Base-by-base conservation (phyloP, 2,797 vertebrate species). In the Myiotriccus ornatus region DNA sequence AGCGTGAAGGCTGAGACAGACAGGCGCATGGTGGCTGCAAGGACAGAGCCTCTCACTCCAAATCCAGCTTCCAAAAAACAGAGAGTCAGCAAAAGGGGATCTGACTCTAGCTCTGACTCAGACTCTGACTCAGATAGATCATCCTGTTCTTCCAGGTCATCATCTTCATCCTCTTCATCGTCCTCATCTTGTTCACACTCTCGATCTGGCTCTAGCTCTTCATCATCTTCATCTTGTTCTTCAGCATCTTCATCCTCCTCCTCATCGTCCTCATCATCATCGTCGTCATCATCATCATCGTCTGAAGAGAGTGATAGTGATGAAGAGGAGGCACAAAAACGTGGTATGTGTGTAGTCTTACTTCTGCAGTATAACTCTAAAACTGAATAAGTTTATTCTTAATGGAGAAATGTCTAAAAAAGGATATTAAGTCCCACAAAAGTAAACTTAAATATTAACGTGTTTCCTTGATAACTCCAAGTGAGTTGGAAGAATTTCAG, bases 221-320 rank as follows among this genome's bases (percentile, higher is more conserved):
- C 99, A 1, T 99, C 99, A 10, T 99, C 98, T 47, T 98, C 98
- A 65, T 98, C 98, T 63, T 99, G 99, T 91, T 99, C 99, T 93
- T 99, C 99, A 18, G 99, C 98, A 52, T 98, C 98, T 0, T 98
- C 98, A 1, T 98, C 99, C 3, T 99, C 99, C 6, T 99, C 99
- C 0, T 99, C 99, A 0, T 99, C 99, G 0, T 99, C 99, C 0
- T 99, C 99, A 0, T 99, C 99, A 0, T 99, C 99, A 0, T 99
- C 99, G 0, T 99, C 99, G 0, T 98, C 98, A 0, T 98, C 98
- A 4, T 98, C 98, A 6, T 98, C 98, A 18, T 99, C 99, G 6
- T 99, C 99, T 59, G 99, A 99, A 86, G 99, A 99, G 97, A 99
- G 98, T 81, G 99, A 99, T 94, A 99, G 98, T 93, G 99, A 99